These are phyloP conservation scores for Eurosta solidaginis DNA, from an alignment of 1,140 invertebrate genomes.

Conservation along the genomic window DNA sequence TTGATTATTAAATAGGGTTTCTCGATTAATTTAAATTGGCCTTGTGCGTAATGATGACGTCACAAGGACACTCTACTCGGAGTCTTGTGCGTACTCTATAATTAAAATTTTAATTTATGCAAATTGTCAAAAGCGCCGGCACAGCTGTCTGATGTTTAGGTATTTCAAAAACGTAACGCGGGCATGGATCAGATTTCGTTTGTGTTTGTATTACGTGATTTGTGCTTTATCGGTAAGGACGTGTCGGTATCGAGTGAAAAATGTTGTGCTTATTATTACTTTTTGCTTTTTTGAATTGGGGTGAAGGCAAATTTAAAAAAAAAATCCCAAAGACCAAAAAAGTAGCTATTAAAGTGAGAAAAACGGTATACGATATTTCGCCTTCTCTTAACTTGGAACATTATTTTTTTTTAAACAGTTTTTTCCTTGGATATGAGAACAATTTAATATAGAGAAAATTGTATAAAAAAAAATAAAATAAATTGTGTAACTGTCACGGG, in stretches of 20 bases:
- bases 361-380: too few relatives aligned
- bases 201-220: neutral
- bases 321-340: too few relatives aligned
- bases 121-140: conserved; percentile 41
- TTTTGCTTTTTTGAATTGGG: too few relatives aligned
- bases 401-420: too few relatives aligned
- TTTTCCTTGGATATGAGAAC: too few relatives aligned
- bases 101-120: conserved; percentile 59
- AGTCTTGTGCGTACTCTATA: conserved; percentile 37
- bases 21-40: conserved; percentile 21
- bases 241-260: neutral
- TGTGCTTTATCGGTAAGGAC: neutral
- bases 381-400: too few relatives aligned
- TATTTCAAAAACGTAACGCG: neutral
- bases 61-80: neutral
- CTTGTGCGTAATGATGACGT: conserved; percentile 1
- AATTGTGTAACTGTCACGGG: too few relatives aligned
- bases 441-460: too few relatives aligned
- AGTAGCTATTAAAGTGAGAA: too few relatives aligned
- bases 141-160: conserved; percentile 41
- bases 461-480: too few relatives aligned
- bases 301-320: too few relatives aligned
- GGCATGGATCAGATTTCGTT: neutral
- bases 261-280: too few relatives aligned
- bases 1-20: neutral